These are phyloP conservation scores for Cheilosia soror DNA, from an alignment of 2,888 invertebrate species.

Conservation along the genomic window DNA sequence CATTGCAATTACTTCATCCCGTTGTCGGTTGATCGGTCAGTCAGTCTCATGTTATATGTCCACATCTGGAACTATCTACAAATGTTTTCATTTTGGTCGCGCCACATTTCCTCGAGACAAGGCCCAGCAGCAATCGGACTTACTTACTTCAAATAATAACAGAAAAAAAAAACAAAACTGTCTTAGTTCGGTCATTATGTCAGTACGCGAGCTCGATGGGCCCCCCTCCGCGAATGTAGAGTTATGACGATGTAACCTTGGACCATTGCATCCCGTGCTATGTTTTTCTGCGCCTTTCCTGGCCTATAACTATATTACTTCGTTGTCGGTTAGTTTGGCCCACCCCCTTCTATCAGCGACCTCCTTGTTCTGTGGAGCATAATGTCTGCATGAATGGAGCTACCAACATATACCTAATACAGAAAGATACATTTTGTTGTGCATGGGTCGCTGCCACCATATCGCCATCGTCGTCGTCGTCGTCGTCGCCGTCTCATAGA, in stretches of 20 bases:
- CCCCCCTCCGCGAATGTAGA: conserved; percentile 19
- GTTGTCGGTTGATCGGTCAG: conserved; percentile 48
- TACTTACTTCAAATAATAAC: conserved; percentile 40
- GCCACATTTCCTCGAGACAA: conserved; percentile 62
- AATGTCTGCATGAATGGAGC: conserved; percentile 69
- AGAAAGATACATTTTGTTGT: conserved; percentile 31
- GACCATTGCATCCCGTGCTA: conserved; percentile 71
- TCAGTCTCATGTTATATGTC: conserved; percentile 24
- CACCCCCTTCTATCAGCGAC: conserved; percentile 14
- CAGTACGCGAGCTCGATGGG: conserved; percentile 43
- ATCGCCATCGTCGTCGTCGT: background rate
- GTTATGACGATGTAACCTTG: conserved; percentile 74
- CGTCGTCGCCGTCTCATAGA: conserved; percentile 19
- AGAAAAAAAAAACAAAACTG: conserved; percentile 27
- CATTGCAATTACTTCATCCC: conserved; percentile 73
- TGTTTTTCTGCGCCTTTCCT: conserved; percentile 49
- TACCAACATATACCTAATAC: conserved; percentile 7
- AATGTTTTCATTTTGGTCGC: conserved; percentile 68
- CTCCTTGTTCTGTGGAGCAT: conserved; percentile 38
- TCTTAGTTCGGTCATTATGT: conserved; percentile 69
- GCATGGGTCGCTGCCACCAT: conserved; percentile 27
- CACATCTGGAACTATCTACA: conserved; percentile 67
- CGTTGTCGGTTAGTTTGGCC: background rate
- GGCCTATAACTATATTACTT: conserved; percentile 38
- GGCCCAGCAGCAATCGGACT: conserved; percentile 54